Evolutionary conservation across 2,113 vertebrate species (phyloP).

Genomic region (Pholis gunnellus): DNA sequence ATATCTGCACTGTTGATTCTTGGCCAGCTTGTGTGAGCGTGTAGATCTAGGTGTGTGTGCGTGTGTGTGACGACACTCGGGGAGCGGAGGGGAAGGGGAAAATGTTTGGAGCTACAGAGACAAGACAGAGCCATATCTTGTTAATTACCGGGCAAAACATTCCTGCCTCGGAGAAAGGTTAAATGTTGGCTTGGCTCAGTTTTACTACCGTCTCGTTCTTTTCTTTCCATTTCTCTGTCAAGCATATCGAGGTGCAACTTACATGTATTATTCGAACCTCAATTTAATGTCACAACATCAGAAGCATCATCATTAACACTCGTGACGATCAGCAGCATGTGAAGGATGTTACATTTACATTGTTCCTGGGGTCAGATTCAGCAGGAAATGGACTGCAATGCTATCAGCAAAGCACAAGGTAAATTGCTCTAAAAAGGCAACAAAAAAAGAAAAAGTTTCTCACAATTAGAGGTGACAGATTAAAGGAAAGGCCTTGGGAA

Average conservation of each 20-base stretch:
- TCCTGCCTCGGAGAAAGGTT: constrained; percentile 19
- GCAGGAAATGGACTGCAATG: background rate
- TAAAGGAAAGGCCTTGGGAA: background rate
- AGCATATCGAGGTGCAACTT: background rate
- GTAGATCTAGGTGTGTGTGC: constrained; percentile 12
- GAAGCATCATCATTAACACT: background rate
- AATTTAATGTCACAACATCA: background rate
- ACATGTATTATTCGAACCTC: background rate
- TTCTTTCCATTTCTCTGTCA: constrained; percentile 4
- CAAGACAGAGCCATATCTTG: constrained; percentile 43
- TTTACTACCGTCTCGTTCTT: background rate
- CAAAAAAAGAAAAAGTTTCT: background rate
- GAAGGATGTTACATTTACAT: background rate
- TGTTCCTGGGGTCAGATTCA: constrained; percentile 1
- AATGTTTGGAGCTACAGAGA: constrained; percentile 54
- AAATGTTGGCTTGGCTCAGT: constrained; percentile 28
- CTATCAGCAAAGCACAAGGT: background rate
- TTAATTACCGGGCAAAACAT: constrained; percentile 55
- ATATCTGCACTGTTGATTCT: constrained; percentile 55
- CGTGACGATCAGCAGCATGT: background rate
- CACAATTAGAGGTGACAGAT: background rate
- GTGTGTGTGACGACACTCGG: constrained; percentile 59
- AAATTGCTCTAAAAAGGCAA: background rate
- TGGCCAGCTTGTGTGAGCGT: constrained; percentile 29
- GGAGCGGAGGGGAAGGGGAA: constrained; percentile 50